These are phyloP conservation scores for Apamea monoglypha DNA, from an alignment of 2,888 invertebrate genomes.

Conservation along the genomic window DNA sequence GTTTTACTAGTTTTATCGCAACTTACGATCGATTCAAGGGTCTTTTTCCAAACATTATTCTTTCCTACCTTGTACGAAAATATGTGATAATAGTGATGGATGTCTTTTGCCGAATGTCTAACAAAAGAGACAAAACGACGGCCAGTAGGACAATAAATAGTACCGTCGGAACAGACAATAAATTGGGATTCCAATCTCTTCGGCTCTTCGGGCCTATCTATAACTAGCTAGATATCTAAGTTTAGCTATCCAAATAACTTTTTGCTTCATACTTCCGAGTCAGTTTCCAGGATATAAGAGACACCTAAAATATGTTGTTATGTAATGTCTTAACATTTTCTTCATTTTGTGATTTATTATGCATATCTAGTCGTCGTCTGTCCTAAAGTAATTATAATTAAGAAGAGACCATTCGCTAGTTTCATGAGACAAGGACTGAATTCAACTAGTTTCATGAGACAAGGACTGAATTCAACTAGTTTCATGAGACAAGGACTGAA, in stretches of 20 bases:
- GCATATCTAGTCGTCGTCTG: slow-evolving; percentile 1
- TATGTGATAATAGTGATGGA: slow-evolving; percentile 47
- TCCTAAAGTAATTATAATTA: slow-evolving; percentile 32
- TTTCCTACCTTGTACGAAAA: slow-evolving; percentile 33
- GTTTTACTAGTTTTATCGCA: slow-evolving; percentile 64
- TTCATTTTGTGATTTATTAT: slow-evolving; percentile 19
- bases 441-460: not conserved
- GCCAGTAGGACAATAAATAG: slow-evolving; percentile 57
- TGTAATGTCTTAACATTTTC: slow-evolving; percentile 2
- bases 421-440: not conserved
- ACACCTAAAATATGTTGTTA: not conserved
- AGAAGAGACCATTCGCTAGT: slow-evolving; percentile 13
- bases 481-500: too few relatives aligned
- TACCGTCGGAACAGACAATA: slow-evolving; percentile 46
- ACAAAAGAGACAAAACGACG: slow-evolving; percentile 58
- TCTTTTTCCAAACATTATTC: slow-evolving; percentile 39
- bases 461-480: too few relatives aligned
- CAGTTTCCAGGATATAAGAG: not conserved
- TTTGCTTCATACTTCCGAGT: not conserved
- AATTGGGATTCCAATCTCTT: slow-evolving; percentile 64
- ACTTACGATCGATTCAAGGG: slow-evolving; percentile 42
- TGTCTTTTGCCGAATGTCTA: slow-evolving; percentile 49
- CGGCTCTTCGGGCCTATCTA: slow-evolving; percentile 14
- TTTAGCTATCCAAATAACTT: slow-evolving; percentile 20
- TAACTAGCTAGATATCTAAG: slow-evolving; percentile 23